Conservation (phyloP, 2,797 vertebrate genomes). For the Carapus acus region DNA sequence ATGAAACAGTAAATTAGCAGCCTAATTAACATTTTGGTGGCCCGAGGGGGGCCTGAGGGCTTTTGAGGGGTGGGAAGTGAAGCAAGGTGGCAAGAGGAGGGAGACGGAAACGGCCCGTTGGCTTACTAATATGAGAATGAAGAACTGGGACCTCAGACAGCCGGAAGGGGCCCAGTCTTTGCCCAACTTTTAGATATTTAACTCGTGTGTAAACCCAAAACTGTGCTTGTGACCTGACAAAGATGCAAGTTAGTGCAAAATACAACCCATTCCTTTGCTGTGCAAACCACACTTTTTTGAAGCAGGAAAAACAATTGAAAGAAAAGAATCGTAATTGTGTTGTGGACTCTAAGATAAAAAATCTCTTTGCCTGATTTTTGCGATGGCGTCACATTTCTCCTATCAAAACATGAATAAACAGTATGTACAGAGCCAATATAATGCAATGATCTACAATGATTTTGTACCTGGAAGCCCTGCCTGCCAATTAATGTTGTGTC, state of each 20-base stretch:
- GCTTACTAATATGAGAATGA: constrained; percentile 50
- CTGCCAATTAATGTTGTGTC: constrained; percentile 62
- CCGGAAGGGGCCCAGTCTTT: constrained; percentile 32
- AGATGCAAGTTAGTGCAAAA: constrained; percentile 22
- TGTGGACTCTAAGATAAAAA: too few relatives aligned
- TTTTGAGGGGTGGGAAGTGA: constrained; percentile 24
- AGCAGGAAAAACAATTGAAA: too few relatives aligned
- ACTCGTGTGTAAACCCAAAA: constrained; percentile 44
- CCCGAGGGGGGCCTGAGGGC: constrained; percentile 44
- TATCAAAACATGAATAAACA: constrained; percentile 31
- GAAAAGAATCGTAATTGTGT: too few relatives aligned
- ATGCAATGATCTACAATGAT: constrained; percentile 64
- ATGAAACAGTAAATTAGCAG: constrained; percentile 65
- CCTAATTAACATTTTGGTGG: constrained; percentile 64
- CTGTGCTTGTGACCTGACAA: constrained; percentile 32
- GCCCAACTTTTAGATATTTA: constrained; percentile 39
- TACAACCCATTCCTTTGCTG: constrained; percentile 35
- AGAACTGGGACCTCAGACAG: constrained; percentile 44
- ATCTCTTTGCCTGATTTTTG: too few relatives aligned
- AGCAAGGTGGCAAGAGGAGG: constrained; percentile 16
- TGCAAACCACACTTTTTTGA: constrained; percentile 10
- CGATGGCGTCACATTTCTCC: constrained; percentile 28
- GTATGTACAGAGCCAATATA: too few relatives aligned
- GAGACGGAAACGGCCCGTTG: constrained; percentile 36
- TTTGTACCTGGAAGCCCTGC: constrained; percentile 52